phyloP scores from a whole-genome alignment of 2,888 invertebrate genomes.

The Piscicola geometra region DNA sequence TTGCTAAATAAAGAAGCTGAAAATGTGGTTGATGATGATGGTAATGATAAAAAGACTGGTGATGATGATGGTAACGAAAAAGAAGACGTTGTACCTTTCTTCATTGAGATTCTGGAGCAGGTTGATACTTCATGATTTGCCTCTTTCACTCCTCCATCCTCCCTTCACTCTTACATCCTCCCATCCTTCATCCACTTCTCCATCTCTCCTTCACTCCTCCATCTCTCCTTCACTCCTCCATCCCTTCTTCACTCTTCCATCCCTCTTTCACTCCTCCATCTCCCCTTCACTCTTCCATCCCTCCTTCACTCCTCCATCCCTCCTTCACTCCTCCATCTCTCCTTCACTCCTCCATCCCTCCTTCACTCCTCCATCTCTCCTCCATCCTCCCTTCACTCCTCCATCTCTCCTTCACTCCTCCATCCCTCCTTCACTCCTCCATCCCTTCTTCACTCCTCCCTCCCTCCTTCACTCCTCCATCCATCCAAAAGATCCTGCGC shows the following conservation, averaged over 20 bases:
- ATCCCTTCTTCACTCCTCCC: no score
- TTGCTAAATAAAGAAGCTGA: background rate
- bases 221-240: background rate
- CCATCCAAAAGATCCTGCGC: slow-evolving; percentile 46
- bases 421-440: no score
- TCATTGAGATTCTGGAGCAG: slow-evolving; percentile 21
- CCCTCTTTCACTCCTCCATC: background rate
- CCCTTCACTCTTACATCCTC: background rate
- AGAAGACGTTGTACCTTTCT: slow-evolving; percentile 15
- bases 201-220: background rate
- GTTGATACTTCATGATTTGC: no score
- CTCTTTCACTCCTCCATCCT: background rate
- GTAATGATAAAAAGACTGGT: background rate
- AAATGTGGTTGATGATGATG: background rate
- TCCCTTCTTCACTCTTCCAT: background rate
- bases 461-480: no score
- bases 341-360: no score
- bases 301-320: no score
- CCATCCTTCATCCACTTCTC: no score
- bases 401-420: no score
- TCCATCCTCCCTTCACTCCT: no score
- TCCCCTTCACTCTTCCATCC: background rate
- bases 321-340: no score
- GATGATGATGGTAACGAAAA: slow-evolving; percentile 13
- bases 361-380: no score